Conservation (phyloP, 2,888 invertebrate species). For the Limenitis camilla region DNA sequence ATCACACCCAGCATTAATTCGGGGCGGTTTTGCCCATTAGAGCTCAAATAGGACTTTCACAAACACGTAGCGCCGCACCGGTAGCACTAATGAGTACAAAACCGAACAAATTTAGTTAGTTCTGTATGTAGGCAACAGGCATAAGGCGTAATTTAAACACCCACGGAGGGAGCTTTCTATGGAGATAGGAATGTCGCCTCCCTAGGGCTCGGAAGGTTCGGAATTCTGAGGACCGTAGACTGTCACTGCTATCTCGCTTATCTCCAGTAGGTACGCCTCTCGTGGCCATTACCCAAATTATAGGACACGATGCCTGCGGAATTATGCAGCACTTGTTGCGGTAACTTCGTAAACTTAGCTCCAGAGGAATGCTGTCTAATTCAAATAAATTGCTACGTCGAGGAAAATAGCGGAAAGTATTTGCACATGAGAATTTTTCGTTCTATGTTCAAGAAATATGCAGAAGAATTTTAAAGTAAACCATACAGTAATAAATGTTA, state of each 20-base stretch:
- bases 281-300: slow-evolving; percentile 55
- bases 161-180: slow-evolving; percentile 15
- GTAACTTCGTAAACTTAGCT: slow-evolving; percentile 15
- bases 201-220: slow-evolving; percentile 24
- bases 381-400: slow-evolving; percentile 8
- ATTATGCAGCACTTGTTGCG: slow-evolving; percentile 23
- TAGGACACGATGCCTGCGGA: slow-evolving; percentile 30
- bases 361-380: slow-evolving; percentile 13
- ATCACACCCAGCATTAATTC: slow-evolving; percentile 16
- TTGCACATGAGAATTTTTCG: background rate
- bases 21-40: slow-evolving; percentile 19
- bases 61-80: slow-evolving; percentile 16
- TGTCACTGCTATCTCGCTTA: slow-evolving; percentile 38
- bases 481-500: too few species aligned
- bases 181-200: slow-evolving; percentile 13
- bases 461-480: too few species aligned
- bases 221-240: slow-evolving; percentile 23
- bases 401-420: background rate
- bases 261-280: slow-evolving; percentile 36
- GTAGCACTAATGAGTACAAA: slow-evolving; percentile 28
- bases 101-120: slow-evolving; percentile 25
- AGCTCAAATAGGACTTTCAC: slow-evolving; percentile 18
- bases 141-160: slow-evolving; percentile 32
- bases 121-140: slow-evolving; percentile 36
- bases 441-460: background rate